Evolutionary conservation across 1,140 invertebrate species (phyloP).

Genomic region (Patella vulgata): DNA sequence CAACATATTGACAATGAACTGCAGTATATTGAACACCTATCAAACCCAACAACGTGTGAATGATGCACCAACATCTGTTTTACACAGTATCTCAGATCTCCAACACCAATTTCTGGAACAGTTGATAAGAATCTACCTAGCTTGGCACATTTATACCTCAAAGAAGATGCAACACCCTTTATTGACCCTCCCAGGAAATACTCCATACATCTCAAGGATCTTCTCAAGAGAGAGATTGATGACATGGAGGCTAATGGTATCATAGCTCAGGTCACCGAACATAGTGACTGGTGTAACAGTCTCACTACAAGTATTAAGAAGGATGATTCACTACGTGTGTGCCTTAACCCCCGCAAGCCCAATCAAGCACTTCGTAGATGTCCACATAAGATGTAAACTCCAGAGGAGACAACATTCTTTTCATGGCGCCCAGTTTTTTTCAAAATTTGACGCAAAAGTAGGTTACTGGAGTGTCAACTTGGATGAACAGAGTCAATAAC

Average conservation of each 20-base stretch:
- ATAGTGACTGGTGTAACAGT: neutral
- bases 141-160: neutral
- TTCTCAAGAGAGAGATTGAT: neutral
- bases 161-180: neutral
- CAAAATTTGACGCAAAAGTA: slow-evolving; percentile 9
- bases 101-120: neutral
- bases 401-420: neutral
- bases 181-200: neutral
- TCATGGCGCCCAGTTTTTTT: neutral
- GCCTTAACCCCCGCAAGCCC: neutral
- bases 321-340: neutral
- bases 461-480: neutral
- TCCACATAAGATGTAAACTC: neutral
- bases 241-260: neutral
- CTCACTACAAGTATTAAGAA: neutral
- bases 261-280: neutral
- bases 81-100: neutral
- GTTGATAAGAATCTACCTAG: neutral
- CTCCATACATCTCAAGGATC: slow-evolving; percentile 1
- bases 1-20: neutral
- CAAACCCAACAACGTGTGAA: neutral
- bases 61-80: too few species aligned
- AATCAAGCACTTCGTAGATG: neutral
- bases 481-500: neutral
- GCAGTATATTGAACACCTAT: neutral